A percentile compares a stretch with the other conserved stretches of the same genome.
These are phyloP conservation scores for Acestrorhynchus altus DNA, from an alignment of 2,797 vertebrate genomes.

Conservation along the genomic window DNA sequence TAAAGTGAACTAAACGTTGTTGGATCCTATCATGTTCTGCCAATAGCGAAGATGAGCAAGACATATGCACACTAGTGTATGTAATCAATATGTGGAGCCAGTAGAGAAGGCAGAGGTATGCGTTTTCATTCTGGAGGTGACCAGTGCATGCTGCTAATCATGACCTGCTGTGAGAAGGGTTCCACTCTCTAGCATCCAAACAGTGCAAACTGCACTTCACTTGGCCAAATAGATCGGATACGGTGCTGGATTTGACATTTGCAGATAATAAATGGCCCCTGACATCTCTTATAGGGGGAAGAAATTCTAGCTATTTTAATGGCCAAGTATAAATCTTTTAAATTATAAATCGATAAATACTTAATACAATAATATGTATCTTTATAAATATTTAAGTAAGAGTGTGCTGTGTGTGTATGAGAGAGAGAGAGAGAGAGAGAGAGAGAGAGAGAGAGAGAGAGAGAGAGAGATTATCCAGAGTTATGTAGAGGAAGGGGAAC, in stretches of 20 bases:
- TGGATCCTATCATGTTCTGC: no score
- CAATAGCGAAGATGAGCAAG: slow-evolving; percentile 25
- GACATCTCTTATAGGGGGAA: slow-evolving; percentile 78
- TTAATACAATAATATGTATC: slow-evolving; percentile 96
- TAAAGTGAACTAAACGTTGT: no score
- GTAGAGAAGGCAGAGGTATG: slow-evolving; percentile 69
- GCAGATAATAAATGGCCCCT: slow-evolving; percentile 78
- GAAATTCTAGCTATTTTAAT: slow-evolving; percentile 80
- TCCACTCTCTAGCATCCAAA: slow-evolving; percentile 67
- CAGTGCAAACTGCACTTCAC: slow-evolving; percentile 76
- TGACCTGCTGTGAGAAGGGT: slow-evolving; percentile 66
- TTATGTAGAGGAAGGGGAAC: slow-evolving; percentile 25
- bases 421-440: slow-evolving; percentile 7
- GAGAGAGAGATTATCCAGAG: slow-evolving; percentile 18
- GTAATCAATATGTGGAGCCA: slow-evolving; percentile 74
- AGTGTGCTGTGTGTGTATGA: slow-evolving; percentile 48
- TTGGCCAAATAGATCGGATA: slow-evolving; percentile 64
- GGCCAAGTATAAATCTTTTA: slow-evolving; percentile 91
- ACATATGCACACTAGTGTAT: neutral
- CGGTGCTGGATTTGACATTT: slow-evolving; percentile 74
- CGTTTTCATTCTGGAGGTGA: slow-evolving; percentile 72
- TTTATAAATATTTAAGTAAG: slow-evolving; percentile 94
- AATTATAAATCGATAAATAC: slow-evolving; percentile 99
- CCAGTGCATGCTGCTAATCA: slow-evolving; percentile 69
- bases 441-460: neutral